Base-by-base conservation (phyloP, 35 echinoderm and acorn worm species). In the Ptychodera flava region DNA sequence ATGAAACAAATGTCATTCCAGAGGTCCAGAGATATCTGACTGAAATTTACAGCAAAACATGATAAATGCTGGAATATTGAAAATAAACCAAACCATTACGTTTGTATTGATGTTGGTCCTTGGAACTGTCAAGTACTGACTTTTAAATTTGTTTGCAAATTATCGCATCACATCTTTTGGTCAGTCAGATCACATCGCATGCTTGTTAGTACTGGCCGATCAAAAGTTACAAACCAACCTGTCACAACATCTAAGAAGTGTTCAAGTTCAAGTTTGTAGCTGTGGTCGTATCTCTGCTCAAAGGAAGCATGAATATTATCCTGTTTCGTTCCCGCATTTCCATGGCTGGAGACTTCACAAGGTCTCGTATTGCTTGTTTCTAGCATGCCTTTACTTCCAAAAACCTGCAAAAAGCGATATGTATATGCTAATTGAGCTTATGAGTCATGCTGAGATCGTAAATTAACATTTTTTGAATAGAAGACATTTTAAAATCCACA, bases 301-400 rank as follows among this genome's bases (percentile, higher is more conserved):
- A 97, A 97, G 1, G 94, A 97, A 31, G 29, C 79, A 1, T 88
- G 28, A 27, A 97, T 90, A 0, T 78, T 78, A 32, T 91, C 89
- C 1, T 35, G 29, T 27, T 29, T 35, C 31, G 81, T 77, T 28
- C 94, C 94, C 15, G 52, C 29, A 16, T 85, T 89, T 32, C 31
- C 37, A 77, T 97, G 90, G 27, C 31, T 33, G 1, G 84, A 86
- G 1, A 97, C 76, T 32, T 82, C 79, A 16, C 86, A 81, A 1
- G 77, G 83, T 33, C 36, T 31, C 16, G 36, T 77, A 78, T 97
- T 97, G n/a, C 85, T 38, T 28, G 92, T 81, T 52, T 93, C 83
- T 29, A 97, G 78, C 94, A 97, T 97, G 16, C 94, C 94, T 28
- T 89, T 91, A 15, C 91, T 93, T 22, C 94, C 94, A 37, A 97